Evolutionary conservation across 1,140 invertebrate species (phyloP), one percentile per base, ranked within the genome.

Genomic region (Drosophila suzukii): DNA sequence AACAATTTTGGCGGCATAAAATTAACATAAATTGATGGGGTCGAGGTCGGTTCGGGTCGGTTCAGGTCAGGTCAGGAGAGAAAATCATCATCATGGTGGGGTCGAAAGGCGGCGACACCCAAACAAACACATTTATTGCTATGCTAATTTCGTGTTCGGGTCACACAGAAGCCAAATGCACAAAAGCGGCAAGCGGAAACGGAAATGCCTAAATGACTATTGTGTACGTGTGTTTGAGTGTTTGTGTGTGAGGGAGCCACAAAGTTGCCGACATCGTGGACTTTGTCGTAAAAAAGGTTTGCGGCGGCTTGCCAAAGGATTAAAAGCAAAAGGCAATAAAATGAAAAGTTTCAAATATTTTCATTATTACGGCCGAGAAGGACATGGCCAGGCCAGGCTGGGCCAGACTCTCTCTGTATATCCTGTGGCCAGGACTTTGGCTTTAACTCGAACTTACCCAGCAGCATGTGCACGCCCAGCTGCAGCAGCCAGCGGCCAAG

Each of bases 251-350:
- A 49, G 54, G 27, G 58, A 47, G 72, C 84, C 83, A 66, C 84
- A 88, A 89, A 89, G 84, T 83, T 89, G 84, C 53, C 83, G 71
- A 81, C 63, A 65, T 68, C 68, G 78, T 81, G 73, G 79, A 89
- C 59, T 80, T 80, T 89, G 84, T 67, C 84, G 85, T 89, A 84
- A 79, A 88, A 84, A 78, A 81, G 75, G 51, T 56, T 63, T 55
- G 78, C 51, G 58, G 62, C 75, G 46, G 79, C 84, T 80, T 73
- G 71, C 32, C 60, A 89, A 80, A 78, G 84, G 84, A 88, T 88
- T 88, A 88, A 84, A 89, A 88, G 84, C 80, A 88, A 89, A 88
- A 83, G 84, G 84, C 84, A 88, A 88, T 89, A 89, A 89, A 88
- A 88, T 84, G 70, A 88, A 88, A 88, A 88, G 73, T 89, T 88